These are phyloP conservation scores for Sarcophaga rosellei DNA, from an alignment of 2,888 invertebrate genomes.

Conservation along the genomic window DNA sequence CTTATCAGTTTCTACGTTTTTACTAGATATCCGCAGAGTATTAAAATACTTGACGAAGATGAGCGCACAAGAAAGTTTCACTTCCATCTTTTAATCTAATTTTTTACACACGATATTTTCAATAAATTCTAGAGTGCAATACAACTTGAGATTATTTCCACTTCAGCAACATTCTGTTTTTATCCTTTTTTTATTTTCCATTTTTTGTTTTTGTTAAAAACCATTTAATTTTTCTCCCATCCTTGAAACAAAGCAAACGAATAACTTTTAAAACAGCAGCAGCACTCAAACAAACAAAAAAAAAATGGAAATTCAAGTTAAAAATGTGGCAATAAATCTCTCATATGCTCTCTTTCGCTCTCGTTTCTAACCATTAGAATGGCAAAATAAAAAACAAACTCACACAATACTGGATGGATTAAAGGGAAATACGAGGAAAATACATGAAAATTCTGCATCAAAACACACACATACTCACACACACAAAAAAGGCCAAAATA, in stretches of 20 bases:
- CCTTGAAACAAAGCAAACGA: background rate
- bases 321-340: constrained; percentile 77
- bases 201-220: background rate
- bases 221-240: constrained; percentile 15
- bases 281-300: background rate
- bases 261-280: constrained; percentile 23
- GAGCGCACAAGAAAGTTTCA: too few relatives aligned
- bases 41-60: too few relatives aligned
- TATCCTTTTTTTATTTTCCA: background rate
- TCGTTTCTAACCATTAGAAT: too few relatives aligned
- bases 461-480: background rate
- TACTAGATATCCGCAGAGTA: too few relatives aligned
- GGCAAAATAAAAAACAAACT: constrained; percentile 4
- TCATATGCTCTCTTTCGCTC: background rate
- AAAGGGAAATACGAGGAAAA: background rate
- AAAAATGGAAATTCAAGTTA: constrained; percentile 52
- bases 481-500: background rate
- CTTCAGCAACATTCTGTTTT: background rate
- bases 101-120: background rate
- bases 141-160: background rate
- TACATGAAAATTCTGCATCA: constrained; percentile 24
- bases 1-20: too few relatives aligned
- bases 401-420: background rate
- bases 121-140: background rate
- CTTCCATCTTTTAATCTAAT: too few relatives aligned